Evolutionary conservation across 2,888 invertebrate species (phyloP).

Genomic region (Chironomus riparius): DNA sequence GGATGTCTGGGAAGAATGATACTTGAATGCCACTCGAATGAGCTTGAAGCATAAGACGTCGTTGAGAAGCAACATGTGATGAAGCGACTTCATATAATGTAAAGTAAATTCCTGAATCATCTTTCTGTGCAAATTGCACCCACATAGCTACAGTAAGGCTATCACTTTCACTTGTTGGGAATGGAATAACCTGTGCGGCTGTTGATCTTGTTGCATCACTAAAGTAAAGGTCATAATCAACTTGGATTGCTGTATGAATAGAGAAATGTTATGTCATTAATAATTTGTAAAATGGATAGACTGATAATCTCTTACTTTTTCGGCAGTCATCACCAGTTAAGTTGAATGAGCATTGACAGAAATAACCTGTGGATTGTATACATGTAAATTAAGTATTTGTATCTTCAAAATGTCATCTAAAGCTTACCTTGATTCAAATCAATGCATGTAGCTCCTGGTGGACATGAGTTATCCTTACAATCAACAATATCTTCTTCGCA

Average conservation of each 20-base stretch:
- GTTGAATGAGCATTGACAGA: slow-evolving; percentile 95
- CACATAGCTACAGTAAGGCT: slow-evolving; percentile 88
- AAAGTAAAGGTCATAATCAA: slow-evolving; percentile 96
- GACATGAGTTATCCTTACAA: slow-evolving; percentile 89
- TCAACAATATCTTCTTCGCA: slow-evolving; percentile 87
- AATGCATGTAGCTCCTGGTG: slow-evolving; percentile 86
- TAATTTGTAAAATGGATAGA: slow-evolving; percentile 27
- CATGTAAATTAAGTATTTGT: too few species aligned
- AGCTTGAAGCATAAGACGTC: slow-evolving; percentile 78
- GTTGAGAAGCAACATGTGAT: slow-evolving; percentile 64
- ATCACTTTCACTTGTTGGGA: slow-evolving; percentile 64
- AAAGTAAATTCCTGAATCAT: slow-evolving; percentile 89
- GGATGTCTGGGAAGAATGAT: slow-evolving; percentile 76
- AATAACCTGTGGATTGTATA: slow-evolving; percentile 48
- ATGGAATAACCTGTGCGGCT: slow-evolving; percentile 87
- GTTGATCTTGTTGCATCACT: slow-evolving; percentile 83
- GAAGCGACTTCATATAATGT: slow-evolving; percentile 84
- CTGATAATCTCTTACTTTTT: slow-evolving; percentile 60
- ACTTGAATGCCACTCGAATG: slow-evolving; percentile 90
- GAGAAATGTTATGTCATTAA: slow-evolving; percentile 32
- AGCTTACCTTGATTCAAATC: slow-evolving; percentile 63
- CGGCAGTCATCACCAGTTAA: slow-evolving; percentile 93
- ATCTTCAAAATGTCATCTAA: too few species aligned
- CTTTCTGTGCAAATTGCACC: slow-evolving; percentile 89
- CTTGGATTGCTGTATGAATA: slow-evolving; percentile 70